phyloP scores from a whole-genome alignment of 1,140 invertebrate genomes.

The Mactra quadrangularis region DNA sequence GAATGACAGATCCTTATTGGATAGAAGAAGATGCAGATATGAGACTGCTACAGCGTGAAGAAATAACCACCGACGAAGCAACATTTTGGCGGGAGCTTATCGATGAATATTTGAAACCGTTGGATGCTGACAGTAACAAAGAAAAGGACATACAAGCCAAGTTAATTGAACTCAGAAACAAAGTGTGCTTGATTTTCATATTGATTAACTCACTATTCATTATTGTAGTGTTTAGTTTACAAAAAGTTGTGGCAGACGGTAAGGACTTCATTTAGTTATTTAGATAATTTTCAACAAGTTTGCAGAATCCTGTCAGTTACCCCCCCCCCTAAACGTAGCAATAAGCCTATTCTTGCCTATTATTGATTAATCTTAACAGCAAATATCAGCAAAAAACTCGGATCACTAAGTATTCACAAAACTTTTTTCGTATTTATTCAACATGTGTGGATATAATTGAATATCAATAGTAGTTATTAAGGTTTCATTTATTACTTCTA shows the following conservation, averaged over 20 bases:
- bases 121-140: slow-evolving; percentile 76
- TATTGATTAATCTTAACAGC: too few relatives aligned
- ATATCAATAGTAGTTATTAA: too few relatives aligned
- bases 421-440: too few relatives aligned
- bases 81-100: slow-evolving; percentile 78
- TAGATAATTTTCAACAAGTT: too few relatives aligned
- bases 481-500: too few relatives aligned
- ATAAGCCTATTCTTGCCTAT: too few relatives aligned
- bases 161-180: slow-evolving; percentile 96
- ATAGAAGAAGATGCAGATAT: slow-evolving; percentile 90
- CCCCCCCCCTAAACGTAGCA: too few relatives aligned
- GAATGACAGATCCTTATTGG: slow-evolving; percentile 96
- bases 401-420: too few relatives aligned
- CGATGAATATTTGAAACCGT: slow-evolving; percentile 75
- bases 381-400: too few relatives aligned
- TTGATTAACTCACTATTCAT: slow-evolving; percentile 81
- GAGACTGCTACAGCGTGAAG: slow-evolving; percentile 73
- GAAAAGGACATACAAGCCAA: slow-evolving; percentile 86
- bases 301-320: too few relatives aligned
- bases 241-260: slow-evolving; percentile 64
- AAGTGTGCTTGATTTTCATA: slow-evolving; percentile 86
- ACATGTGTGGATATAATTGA: too few relatives aligned
- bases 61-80: slow-evolving; percentile 86
- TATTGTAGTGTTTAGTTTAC: slow-evolving; percentile 76
- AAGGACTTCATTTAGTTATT: too few relatives aligned